These are phyloP conservation scores for Petroica traversi DNA, from an alignment of 2,113 vertebrate genomes.

Conservation along the genomic window DNA sequence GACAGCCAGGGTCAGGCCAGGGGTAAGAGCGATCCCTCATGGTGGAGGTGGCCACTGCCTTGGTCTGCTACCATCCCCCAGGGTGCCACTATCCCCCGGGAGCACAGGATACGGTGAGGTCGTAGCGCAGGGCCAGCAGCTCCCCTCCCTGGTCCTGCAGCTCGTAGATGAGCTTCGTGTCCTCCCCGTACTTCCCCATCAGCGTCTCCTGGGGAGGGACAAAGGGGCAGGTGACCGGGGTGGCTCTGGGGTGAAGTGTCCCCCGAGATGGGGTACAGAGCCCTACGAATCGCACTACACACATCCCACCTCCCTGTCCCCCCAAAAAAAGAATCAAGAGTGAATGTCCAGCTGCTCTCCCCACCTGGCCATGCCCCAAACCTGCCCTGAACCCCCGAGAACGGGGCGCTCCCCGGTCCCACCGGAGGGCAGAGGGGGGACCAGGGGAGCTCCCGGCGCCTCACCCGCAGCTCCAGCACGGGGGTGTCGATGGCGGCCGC, in stretches of 20 bases:
- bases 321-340: fast-evolving
- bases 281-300: fast-evolving
- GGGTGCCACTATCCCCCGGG: fast-evolving
- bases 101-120: slow-evolving; percentile 93
- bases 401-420: too few species aligned
- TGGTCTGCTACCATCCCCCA: fast-evolving
- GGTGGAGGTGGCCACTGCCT: fast-evolving
- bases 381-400: not conserved
- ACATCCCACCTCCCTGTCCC: fast-evolving
- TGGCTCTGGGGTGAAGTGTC: not conserved
- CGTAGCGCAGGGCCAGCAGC: slow-evolving; percentile 92
- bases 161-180: slow-evolving; percentile 89
- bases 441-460: not conserved
- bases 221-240: not conserved
- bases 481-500: slow-evolving; percentile 93
- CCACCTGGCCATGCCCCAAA: too few species aligned
- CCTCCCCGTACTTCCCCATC: slow-evolving; percentile 88
- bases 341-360: not conserved
- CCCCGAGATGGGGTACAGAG: fast-evolving
- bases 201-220: slow-evolving; percentile 79
- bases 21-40: fast-evolving
- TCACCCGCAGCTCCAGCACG: slow-evolving; percentile 91
- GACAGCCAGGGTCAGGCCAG: not conserved
- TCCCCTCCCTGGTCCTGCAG: slow-evolving; percentile 98
- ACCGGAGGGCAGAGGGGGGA: not conserved